Conservation (phyloP, 2,797 vertebrate genomes). For the Labroides dimidiatus region DNA sequence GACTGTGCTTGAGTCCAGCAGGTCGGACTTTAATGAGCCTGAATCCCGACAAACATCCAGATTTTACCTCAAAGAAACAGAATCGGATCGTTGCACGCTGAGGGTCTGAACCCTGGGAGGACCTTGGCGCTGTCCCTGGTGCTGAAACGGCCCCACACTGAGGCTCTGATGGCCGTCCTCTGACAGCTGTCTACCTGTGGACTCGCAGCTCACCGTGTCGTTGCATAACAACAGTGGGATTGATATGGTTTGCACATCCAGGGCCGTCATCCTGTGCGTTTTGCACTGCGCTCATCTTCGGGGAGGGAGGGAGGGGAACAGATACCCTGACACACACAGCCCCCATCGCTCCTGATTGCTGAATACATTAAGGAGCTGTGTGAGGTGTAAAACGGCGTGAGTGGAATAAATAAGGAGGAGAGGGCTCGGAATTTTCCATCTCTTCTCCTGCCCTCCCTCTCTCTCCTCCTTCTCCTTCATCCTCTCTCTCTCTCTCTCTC, state of each 20-base stretch:
- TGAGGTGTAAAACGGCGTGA: constrained; percentile 72
- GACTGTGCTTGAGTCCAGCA: no score
- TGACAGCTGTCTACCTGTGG: constrained; percentile 19
- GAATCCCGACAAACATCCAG: not conserved
- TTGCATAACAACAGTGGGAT: constrained; percentile 53
- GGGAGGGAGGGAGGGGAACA: constrained; percentile 29
- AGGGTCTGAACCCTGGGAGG: not conserved
- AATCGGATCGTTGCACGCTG: not conserved
- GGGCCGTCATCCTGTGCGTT: constrained; percentile 52
- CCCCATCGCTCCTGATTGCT: constrained; percentile 62
- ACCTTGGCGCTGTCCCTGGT: constrained; percentile 64
- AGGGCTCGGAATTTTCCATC: constrained; percentile 75
- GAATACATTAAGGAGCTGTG: constrained; percentile 68
- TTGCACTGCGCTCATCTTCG: constrained; percentile 40
- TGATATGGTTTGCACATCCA: constrained; percentile 67
- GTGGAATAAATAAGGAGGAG: constrained; percentile 73
- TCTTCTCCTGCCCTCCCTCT: constrained; percentile 10
- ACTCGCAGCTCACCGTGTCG: constrained; percentile 6
- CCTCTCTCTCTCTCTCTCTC: not conserved
- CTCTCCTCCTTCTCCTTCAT: not conserved
- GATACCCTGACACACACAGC: constrained; percentile 57
- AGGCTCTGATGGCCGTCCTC: constrained; percentile 16
- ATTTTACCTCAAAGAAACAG: not conserved
- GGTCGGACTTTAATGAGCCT: no score
- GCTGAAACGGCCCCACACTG: constrained; percentile 49